Base-by-base conservation (phyloP, 2,888 invertebrate genomes). In the Drosophila trichaetosa region DNA sequence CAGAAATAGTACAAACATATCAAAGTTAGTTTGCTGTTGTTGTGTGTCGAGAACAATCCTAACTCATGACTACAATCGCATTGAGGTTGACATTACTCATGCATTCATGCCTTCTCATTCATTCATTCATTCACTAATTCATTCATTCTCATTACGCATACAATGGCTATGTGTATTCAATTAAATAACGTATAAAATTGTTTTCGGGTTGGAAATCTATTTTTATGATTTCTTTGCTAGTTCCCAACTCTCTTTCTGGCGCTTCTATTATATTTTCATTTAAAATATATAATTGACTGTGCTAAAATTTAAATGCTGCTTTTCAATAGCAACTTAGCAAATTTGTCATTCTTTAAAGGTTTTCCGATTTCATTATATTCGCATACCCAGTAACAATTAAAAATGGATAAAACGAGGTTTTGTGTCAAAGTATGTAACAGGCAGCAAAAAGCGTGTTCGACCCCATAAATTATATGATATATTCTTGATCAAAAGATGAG, bases 81-180 rank as follows among this genome's bases (percentile, higher is more conserved):
- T 78, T 73, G 69, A 1, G 1, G 7, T 73, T 52, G 58, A 24
- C 59, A 69, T 69, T 69, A 48, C 40, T 69, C 68, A 69, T 69
- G 48, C 58, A 66, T 69, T 58, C 58, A 53, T 59, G 49, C 53
- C 59, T 38, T 18, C 59, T 13, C 46, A 46, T 8, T 46, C 46
- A 13, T 13, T 42, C 13, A 46, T 46, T 24, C 46, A 61, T 62
- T 46, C 46, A 8, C 8, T 46, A 7, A 24, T 46, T 24, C 46
- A 61, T 57, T 62, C 56, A 57, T 31, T 21, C 60, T 58, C 70
- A 59, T 76, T 67, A 60, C 72, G 58, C 72, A 76, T 52, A 52
- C 48, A 67, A 67, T 67, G 27, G 67, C 38, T 33, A 33, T 33
- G 67, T 54, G 38, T n/a, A 38, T 11, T 38, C 18, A 18, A n/a